These are phyloP conservation scores for Octopus bimaculoides DNA, from an alignment of 1,140 invertebrate genomes.

Conservation along the genomic window DNA sequence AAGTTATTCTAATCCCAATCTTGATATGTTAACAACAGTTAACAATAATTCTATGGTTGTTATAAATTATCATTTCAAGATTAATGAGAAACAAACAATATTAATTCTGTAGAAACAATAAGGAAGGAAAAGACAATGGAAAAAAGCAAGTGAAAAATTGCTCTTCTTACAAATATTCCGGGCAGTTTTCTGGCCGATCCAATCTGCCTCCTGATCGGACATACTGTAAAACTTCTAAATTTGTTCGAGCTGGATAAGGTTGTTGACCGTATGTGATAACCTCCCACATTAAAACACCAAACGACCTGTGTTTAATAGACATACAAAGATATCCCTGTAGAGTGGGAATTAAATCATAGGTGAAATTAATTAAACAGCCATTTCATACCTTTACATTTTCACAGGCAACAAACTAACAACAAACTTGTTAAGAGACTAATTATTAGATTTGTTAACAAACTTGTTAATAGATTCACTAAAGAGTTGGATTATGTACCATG, in stretches of 20 bases:
- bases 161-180: constrained; percentile 70
- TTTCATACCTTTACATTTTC: no score
- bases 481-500: no score
- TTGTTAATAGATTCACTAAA: no score
- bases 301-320: constrained; percentile 64
- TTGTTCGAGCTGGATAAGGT: constrained; percentile 89
- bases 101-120: no score
- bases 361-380: no score
- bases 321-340: neutral
- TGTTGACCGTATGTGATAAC: constrained; percentile 92
- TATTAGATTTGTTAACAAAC: no score
- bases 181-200: constrained; percentile 73
- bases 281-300: constrained; percentile 95
- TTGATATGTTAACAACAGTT: no score
- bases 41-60: neutral
- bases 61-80: neutral
- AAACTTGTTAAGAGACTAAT: no score
- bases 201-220: constrained; percentile 82
- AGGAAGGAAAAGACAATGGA: neutral
- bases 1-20: no score
- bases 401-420: no score
- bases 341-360: no score
- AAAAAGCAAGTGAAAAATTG: neutral
- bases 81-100: neutral
- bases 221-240: constrained; percentile 86